These are phyloP conservation scores for Petrocephalus schoutedeni DNA, from an alignment of 2,797 vertebrate species.

Conservation along the genomic window DNA sequence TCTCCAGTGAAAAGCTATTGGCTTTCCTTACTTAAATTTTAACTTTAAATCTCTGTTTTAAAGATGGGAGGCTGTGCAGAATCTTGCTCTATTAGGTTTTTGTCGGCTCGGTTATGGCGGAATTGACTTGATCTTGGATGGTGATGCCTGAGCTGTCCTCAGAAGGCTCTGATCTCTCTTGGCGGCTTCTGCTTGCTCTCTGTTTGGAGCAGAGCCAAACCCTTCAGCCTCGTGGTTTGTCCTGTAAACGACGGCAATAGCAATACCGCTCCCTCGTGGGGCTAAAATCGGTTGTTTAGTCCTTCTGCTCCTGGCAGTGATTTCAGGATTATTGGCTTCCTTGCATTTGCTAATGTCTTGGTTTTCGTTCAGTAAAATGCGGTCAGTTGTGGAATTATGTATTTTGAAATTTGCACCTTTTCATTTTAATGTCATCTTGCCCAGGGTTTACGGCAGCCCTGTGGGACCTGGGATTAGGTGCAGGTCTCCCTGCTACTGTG, in stretches of 20 bases:
- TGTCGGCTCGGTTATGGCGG: background rate
- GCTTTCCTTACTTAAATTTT: background rate
- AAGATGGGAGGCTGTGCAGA: background rate
- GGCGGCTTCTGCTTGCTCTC: background rate
- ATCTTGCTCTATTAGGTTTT: background rate
- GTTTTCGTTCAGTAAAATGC: background rate
- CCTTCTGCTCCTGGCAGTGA: background rate
- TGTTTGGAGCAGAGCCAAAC: background rate
- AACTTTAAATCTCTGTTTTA: background rate
- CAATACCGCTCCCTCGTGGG: background rate
- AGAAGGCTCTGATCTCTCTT: background rate
- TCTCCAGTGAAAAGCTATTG: background rate
- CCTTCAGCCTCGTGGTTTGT: background rate
- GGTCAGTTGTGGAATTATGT: background rate
- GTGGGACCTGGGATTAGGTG: background rate
- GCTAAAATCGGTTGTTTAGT: background rate
- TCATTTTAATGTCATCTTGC: background rate
- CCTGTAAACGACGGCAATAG: background rate
- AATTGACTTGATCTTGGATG: background rate
- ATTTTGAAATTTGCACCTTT: background rate
- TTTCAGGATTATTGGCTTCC: background rate
- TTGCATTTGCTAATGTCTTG: background rate
- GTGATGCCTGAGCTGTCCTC: background rate
- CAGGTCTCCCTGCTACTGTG: background rate
- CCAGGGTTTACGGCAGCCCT: background rate